A percentile compares a stretch with the other conserved stretches of the same genome.
Evolutionary conservation across 2,888 invertebrate genomes (phyloP).

Genomic region (Sturmia bella): DNA sequence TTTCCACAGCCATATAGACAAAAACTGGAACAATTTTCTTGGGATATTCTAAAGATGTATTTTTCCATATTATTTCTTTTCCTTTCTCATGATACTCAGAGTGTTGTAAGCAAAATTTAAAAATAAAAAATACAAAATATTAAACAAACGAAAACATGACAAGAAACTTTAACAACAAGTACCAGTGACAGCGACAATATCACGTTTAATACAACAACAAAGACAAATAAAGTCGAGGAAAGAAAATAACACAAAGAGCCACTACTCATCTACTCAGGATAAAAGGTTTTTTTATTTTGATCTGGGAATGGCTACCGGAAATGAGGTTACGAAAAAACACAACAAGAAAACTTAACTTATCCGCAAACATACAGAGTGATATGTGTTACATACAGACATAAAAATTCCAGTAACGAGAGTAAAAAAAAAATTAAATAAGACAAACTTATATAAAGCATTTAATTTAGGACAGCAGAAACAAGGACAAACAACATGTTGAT

Average conservation of each 20-base stretch:
- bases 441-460: conserved; percentile 49
- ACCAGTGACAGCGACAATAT: conserved; percentile 45
- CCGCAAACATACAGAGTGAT: conserved; percentile 1
- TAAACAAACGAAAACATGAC: conserved; percentile 59
- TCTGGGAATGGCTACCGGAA: conserved; percentile 51
- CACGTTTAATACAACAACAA: conserved; percentile 26
- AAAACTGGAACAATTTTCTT: too few species aligned
- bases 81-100: background rate
- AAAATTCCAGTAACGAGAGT: conserved; percentile 33
- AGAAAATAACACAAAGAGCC: conserved; percentile 9
- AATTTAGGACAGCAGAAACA: conserved; percentile 63
- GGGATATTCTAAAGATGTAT: too few species aligned
- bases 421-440: background rate
- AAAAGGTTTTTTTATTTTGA: conserved; percentile 42
- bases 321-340: conserved; percentile 37
- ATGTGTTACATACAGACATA: background rate
- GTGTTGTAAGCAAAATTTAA: conserved; percentile 1
- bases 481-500: conserved; percentile 67
- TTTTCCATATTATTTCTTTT: too few species aligned
- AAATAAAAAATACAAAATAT: conserved; percentile 37
- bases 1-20: too few species aligned
- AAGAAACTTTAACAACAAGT: conserved; percentile 58
- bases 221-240: conserved; percentile 1
- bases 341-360: conserved; percentile 9
- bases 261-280: conserved; percentile 28